Evolutionary conservation across 1,140 invertebrate genomes (phyloP).

Genomic region (Philotrypesis tridentata): DNA sequence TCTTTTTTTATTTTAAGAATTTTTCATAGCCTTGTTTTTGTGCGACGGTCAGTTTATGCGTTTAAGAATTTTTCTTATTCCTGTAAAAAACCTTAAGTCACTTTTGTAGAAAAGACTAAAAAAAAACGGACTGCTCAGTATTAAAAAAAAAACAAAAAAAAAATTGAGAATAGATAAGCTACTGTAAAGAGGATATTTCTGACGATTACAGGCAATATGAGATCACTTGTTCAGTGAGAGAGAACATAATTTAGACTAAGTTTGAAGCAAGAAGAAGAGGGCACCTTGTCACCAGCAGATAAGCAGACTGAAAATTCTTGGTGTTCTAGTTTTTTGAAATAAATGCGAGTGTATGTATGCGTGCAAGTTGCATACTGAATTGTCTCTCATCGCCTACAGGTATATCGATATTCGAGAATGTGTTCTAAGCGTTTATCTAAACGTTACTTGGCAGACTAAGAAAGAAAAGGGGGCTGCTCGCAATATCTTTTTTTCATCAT

Average conservation of each 20-base stretch:
- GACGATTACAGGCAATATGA: constrained; percentile 9
- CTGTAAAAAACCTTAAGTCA: constrained; percentile 39
- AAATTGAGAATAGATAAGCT: constrained; percentile 43
- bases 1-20: not conserved
- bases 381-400: constrained; percentile 54
- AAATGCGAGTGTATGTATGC: not conserved
- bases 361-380: not conserved
- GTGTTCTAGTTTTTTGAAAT: constrained; percentile 28
- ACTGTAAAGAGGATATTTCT: constrained; percentile 30
- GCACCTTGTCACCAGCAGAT: not conserved
- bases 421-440: constrained; percentile 64
- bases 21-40: constrained; percentile 24
- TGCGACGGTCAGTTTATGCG: constrained; percentile 21
- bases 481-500: constrained; percentile 43
- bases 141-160: too few relatives aligned
- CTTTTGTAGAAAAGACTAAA: constrained; percentile 47
- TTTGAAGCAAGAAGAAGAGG: constrained; percentile 19
- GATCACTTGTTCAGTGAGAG: constrained; percentile 26
- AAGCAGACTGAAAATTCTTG: constrained; percentile 16
- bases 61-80: constrained; percentile 35
- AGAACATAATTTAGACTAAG: constrained; percentile 27
- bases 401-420: constrained; percentile 60
- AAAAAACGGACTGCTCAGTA: constrained; percentile 48
- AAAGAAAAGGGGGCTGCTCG: constrained; percentile 52
- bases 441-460: constrained; percentile 59